Evolutionary conservation across 2,113 vertebrate species (phyloP), one percentile per base, ranked within the genome.

Genomic region (Motacilla tschutschensis): DNA sequence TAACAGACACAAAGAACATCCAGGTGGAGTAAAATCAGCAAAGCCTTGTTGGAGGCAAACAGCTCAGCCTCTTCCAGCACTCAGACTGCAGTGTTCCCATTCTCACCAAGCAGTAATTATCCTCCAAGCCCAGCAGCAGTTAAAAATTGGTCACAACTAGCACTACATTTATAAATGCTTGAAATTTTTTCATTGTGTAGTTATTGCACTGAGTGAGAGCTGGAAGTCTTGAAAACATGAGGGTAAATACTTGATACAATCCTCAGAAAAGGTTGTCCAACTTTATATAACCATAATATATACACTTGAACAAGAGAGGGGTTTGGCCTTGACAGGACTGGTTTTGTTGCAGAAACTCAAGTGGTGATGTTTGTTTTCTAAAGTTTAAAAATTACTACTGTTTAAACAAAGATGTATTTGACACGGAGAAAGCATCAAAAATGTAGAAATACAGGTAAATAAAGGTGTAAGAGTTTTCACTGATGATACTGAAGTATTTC

Each of bases 211-310:
- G 47, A 44, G 26, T 33, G 31, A 84, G 48, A 71, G 64, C 2
- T 51, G 47, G 16, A 67, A 73, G 11, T 12, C 67, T 58, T 38
- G 35, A 79, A 55, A 83, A 54, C 28, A 35, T 2, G 29, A 82
- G n/a, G 26, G 10, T 82, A 65, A 64, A 69, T 6, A 40, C 18
- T 59, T 51, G 33, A 48, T 10, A 35, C 0, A 6, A 36, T 16
- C n/a, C 36, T 24, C 59, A 66, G n/a, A 62, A 81, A 77, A 54
- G 4, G 3, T 17, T 65, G 14, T 17, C 47, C 79, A 74, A 25
- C 6, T 3, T 41, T n/a, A 16, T 29, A n/a, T 3, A 59, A 33
- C 0, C 17, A 26, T 33, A 10, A 17, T n/a, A 3, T 12, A 26
- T 9, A 16, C 5, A 29, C 21, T 38, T 48, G 35, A 67, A 40